phyloP scores from a whole-genome alignment of 2,113 vertebrate species.

The Sterna hirundo region DNA sequence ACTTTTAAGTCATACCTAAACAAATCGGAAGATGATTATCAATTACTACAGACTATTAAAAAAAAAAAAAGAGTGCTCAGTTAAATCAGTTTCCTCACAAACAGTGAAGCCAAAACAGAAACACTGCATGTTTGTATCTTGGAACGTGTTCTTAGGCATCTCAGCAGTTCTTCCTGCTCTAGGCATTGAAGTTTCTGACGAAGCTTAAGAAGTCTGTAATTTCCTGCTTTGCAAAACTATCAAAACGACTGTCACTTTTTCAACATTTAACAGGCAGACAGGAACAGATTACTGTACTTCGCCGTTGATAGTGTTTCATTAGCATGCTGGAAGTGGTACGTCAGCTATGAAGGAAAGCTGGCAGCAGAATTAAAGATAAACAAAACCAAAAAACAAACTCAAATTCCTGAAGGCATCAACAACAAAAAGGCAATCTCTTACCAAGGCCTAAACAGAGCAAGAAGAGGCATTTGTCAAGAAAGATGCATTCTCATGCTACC shows the following conservation, averaged over 20 bases:
- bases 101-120: background rate
- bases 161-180: background rate
- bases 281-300: background rate
- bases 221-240: background rate
- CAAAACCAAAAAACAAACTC: background rate
- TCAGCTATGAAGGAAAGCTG: background rate
- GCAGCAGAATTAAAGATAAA: background rate
- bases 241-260: background rate
- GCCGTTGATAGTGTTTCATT: background rate
- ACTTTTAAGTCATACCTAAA: background rate
- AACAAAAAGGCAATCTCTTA: background rate
- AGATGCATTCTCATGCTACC: background rate
- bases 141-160: background rate
- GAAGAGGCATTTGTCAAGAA: background rate
- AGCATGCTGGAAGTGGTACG: background rate
- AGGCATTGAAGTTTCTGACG: background rate
- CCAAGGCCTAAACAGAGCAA: background rate
- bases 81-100: background rate
- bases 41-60: background rate
- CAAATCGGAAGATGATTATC: background rate
- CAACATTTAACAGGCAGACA: background rate
- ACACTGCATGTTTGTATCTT: background rate
- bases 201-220: background rate
- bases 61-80: background rate
- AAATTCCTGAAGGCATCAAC: background rate